These are phyloP conservation scores for Conopomorpha cramerella DNA, from an alignment of 1,140 invertebrate genomes.

Conservation along the genomic window DNA sequence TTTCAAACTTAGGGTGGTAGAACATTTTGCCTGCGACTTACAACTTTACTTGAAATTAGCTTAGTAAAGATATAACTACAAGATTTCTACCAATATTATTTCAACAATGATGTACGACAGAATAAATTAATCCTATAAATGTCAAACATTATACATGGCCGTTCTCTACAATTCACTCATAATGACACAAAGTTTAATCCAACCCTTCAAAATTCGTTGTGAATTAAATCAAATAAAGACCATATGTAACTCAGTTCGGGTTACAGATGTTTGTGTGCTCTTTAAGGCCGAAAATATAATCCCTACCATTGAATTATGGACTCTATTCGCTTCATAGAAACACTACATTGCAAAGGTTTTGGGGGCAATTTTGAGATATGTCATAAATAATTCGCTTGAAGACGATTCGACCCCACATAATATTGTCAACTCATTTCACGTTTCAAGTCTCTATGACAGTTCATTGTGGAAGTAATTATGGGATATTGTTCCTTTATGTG, in stretches of 20 bases:
- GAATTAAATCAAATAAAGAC: slow-evolving; percentile 47
- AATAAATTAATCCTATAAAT: too few relatives aligned
- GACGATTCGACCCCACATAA: slow-evolving; percentile 11
- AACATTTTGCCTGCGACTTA: too few relatives aligned
- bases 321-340: neutral
- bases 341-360: neutral
- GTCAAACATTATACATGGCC: neutral
- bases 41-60: too few relatives aligned
- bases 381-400: neutral
- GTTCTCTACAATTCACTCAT: neutral
- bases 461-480: slow-evolving; percentile 43
- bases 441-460: slow-evolving; percentile 31
- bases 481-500: slow-evolving; percentile 40
- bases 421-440: slow-evolving; percentile 12
- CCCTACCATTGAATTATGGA: neutral
- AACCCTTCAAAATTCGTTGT: slow-evolving; percentile 24
- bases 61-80: too few relatives aligned
- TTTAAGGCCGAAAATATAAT: neutral
- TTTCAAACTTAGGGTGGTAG: too few relatives aligned
- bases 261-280: slow-evolving; percentile 12
- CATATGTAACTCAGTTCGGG: slow-evolving; percentile 44
- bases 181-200: slow-evolving; percentile 54
- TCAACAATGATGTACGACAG: too few relatives aligned
- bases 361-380: neutral
- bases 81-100: too few relatives aligned